Percentiles rank a stretch among this genome's conserved stretches.
Conservation (phyloP, 1,140 invertebrate genomes). For the Prorops nasuta region DNA sequence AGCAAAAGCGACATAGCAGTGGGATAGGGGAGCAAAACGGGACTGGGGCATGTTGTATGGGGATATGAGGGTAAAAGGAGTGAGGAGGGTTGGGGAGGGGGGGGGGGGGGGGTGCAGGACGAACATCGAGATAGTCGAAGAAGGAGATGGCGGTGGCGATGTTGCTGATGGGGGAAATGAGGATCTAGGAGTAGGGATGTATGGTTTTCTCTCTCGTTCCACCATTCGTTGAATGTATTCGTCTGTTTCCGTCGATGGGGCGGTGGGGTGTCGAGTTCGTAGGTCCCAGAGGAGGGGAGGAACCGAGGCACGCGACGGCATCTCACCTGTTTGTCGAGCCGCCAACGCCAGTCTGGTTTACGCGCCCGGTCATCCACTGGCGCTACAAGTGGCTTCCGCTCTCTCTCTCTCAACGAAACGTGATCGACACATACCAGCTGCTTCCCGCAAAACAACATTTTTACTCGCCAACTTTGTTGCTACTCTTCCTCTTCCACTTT, state of each 20-base stretch:
- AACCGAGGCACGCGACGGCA: conserved; percentile 35
- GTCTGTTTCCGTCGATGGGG: too few relatives aligned
- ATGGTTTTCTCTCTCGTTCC: too few relatives aligned
- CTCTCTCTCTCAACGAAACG: conserved; percentile 1
- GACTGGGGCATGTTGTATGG: conserved; percentile 7
- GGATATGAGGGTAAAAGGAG: background rate
- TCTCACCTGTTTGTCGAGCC: conserved; percentile 40
- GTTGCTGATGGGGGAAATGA: too few relatives aligned
- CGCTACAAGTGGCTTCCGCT: conserved; percentile 36
- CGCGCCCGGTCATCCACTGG: conserved; percentile 37
- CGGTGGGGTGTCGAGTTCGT: too few relatives aligned
- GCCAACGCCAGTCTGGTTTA: conserved; percentile 43
- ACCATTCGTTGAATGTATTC: too few relatives aligned
- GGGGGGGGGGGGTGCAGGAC: background rate
- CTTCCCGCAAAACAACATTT: conserved; percentile 8
- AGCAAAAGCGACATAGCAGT: conserved; percentile 7
- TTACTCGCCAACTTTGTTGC: conserved; percentile 6
- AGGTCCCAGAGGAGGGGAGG: too few relatives aligned
- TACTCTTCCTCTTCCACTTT: background rate
- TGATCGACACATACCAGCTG: too few relatives aligned
- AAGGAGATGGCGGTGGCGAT: too few relatives aligned
- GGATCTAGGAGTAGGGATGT: too few relatives aligned
- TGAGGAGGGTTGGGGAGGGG: background rate
- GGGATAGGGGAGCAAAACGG: conserved; percentile 4
- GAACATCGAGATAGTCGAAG: background rate